phyloP scores from a whole-genome alignment of 2,113 vertebrate genomes.

The Gopherus flavomarginatus region DNA sequence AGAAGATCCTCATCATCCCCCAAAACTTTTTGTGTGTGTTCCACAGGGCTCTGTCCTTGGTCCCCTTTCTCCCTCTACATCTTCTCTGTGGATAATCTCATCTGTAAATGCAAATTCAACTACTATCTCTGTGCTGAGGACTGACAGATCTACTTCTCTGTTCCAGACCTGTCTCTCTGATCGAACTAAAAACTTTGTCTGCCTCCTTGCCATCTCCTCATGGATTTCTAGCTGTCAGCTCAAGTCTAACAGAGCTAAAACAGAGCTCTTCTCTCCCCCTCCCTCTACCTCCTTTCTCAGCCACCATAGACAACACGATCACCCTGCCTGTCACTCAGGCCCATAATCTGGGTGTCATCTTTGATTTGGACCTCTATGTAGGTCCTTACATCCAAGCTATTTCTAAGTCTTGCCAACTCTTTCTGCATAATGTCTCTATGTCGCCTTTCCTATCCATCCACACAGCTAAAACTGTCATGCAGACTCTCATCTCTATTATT shows the following conservation, averaged over 20 bases:
- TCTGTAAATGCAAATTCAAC: too few species aligned
- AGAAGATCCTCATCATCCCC: too few species aligned
- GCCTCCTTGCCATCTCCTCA: neutral
- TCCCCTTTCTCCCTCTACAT: too few species aligned
- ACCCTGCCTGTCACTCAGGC: neutral
- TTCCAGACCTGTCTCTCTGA: neutral
- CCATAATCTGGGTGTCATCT: neutral
- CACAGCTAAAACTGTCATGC: too few species aligned
- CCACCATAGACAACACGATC: neutral
- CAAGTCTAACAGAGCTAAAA: too few species aligned
- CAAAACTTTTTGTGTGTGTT: too few species aligned
- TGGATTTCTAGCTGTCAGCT: neutral
- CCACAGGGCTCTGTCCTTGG: too few species aligned
- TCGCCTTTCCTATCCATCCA: neutral
- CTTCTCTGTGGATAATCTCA: too few species aligned
- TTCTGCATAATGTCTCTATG: neutral
- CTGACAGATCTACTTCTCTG: too few species aligned
- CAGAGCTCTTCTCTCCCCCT: neutral
- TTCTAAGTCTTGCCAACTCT: neutral
- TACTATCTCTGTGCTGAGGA: neutral
- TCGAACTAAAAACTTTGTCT: neutral
- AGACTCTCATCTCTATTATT: too few species aligned
- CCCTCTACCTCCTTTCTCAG: neutral
- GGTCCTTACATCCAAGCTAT: neutral
- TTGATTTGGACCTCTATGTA: neutral